Conservation (phyloP, 1,140 invertebrate genomes). For the Panulirus ornatus region DNA sequence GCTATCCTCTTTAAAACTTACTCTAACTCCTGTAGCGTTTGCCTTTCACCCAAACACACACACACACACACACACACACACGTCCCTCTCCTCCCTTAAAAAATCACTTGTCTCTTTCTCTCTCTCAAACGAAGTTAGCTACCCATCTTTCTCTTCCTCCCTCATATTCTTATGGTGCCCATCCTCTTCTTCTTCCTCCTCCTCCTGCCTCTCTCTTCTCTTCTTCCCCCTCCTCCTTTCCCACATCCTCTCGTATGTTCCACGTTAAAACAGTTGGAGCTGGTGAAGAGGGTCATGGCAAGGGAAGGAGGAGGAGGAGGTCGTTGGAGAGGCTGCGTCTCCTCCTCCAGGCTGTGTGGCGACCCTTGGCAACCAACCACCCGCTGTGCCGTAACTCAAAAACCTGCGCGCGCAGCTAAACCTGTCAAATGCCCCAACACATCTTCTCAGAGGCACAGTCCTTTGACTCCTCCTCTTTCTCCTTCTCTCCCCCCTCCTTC, state of each 20-base stretch:
- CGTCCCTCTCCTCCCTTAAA: neutral
- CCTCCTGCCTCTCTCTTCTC: neutral
- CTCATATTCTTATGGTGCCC: too few species aligned
- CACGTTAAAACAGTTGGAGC: too few species aligned
- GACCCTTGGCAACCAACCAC: neutral
- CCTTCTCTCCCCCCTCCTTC: neutral
- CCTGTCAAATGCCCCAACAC: too few species aligned
- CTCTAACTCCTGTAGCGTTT: constrained; percentile 15
- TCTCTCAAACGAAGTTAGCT: too few species aligned
- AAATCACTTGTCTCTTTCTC: neutral
- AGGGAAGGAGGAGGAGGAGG: too few species aligned
- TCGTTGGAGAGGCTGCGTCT: too few species aligned
- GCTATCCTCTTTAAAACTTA: constrained; percentile 31
- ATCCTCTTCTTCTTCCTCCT: neutral
- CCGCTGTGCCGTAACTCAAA: neutral
- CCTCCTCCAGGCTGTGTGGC: too few species aligned
- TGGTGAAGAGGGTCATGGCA: too few species aligned
- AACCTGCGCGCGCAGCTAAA: too few species aligned
- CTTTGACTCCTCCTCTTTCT: neutral
- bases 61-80: constrained; percentile 6
- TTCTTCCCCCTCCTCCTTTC: neutral
- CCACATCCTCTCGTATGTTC: neutral
- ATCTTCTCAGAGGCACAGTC: neutral
- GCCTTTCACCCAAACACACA: too few species aligned
- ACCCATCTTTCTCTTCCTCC: neutral